Evolutionary conservation across 2,797 vertebrate genomes (phyloP).

Genomic region (Enteromius treurensis): DNA sequence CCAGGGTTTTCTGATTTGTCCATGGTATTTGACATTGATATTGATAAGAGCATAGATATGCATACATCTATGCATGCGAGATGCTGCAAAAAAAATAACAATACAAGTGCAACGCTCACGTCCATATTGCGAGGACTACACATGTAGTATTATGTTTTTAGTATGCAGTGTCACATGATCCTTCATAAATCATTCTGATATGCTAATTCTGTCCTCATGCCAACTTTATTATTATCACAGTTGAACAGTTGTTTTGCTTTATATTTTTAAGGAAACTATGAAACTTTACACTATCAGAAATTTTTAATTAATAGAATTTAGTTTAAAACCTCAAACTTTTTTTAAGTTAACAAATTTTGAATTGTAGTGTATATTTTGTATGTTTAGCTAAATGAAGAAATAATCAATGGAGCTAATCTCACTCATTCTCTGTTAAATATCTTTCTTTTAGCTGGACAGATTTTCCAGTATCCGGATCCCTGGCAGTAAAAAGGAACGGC

Average conservation of each 20-base stretch:
- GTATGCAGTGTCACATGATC: background rate
- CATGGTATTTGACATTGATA: too few relatives aligned
- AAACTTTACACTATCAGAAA: background rate
- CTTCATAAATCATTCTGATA: background rate
- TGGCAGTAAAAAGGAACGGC: conserved; percentile 90
- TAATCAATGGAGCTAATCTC: background rate
- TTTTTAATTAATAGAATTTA: background rate
- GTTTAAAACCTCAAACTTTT: background rate
- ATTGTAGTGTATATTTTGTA: background rate
- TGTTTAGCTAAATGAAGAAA: background rate
- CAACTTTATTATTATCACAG: background rate
- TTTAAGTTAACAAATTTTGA: background rate
- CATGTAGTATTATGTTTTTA: too few relatives aligned
- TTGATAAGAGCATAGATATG: too few relatives aligned
- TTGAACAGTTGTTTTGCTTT: too few relatives aligned
- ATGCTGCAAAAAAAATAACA: too few relatives aligned
- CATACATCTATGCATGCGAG: too few relatives aligned
- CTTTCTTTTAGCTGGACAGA: conserved; percentile 84
- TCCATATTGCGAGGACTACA: too few relatives aligned
- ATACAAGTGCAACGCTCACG: too few relatives aligned
- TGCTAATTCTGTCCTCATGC: background rate
- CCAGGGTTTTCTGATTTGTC: too few relatives aligned
- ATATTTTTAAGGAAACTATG: background rate
- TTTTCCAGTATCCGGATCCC: conserved; percentile 96
- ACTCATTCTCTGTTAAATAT: background rate